Percentiles rank a stretch among this genome's conserved stretches.
Evolutionary conservation across 2,888 invertebrate species (phyloP).

Genomic region (Rhamphomyia laevipes): DNA sequence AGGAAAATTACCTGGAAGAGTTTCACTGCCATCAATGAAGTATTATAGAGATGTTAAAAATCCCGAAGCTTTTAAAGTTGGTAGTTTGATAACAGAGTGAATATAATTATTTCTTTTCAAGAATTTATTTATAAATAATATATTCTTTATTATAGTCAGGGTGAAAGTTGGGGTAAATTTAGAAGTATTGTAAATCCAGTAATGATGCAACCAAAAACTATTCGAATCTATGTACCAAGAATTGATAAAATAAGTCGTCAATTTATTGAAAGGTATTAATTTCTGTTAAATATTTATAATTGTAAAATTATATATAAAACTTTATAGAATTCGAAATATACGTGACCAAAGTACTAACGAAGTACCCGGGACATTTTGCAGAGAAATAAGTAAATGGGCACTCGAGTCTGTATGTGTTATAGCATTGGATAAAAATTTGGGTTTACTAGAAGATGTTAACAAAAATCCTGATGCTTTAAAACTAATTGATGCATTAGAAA

Average conservation of each 20-base stretch:
- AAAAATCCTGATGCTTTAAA: constrained; percentile 5
- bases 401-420: constrained; percentile 42
- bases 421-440: constrained; percentile 34
- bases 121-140: not conserved
- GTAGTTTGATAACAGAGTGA: constrained; percentile 23
- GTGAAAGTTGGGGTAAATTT: constrained; percentile 50
- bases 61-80: constrained; percentile 18
- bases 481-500: constrained; percentile 8
- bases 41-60: constrained; percentile 5
- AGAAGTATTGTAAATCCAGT: constrained; percentile 53
- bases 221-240: constrained; percentile 39
- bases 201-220: constrained; percentile 47
- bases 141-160: constrained; percentile 14
- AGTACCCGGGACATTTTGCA: constrained; percentile 38
- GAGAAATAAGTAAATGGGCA: constrained; percentile 44
- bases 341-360: constrained; percentile 26
- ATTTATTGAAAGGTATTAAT: constrained; percentile 20
- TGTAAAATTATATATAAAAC: not conserved
- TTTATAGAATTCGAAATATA: constrained; percentile 26
- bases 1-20: constrained; percentile 7
- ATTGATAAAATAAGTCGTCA: constrained; percentile 39
- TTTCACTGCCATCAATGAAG: constrained; percentile 3
- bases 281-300: not conserved
- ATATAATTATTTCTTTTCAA: no score
- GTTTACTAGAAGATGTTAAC: constrained; percentile 20